Evolutionary conservation across 2,888 invertebrate genomes (phyloP).

Genomic region (Serrognathus titanus): DNA sequence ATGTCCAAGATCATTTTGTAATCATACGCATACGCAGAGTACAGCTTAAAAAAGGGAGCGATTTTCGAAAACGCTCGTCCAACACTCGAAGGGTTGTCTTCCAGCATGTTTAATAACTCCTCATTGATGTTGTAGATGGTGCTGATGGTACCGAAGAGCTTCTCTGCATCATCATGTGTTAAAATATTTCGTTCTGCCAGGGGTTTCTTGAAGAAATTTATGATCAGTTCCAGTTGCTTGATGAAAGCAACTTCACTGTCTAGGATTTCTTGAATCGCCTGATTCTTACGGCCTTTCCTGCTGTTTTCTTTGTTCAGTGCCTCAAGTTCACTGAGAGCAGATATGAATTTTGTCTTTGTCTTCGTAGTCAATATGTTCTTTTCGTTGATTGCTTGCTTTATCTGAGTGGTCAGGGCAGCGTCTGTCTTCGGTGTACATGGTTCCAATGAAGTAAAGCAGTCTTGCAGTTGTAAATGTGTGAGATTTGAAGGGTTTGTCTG

Average conservation of each 20-base stretch:
- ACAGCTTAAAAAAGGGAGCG: constrained; percentile 74
- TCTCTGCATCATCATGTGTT: constrained; percentile 50
- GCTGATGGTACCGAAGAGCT: constrained; percentile 62
- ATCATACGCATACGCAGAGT: constrained; percentile 73
- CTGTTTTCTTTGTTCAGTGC: constrained; percentile 35
- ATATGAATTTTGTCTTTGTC: constrained; percentile 59
- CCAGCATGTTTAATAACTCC: constrained; percentile 58
- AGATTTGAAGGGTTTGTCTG: too few relatives aligned
- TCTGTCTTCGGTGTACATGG: constrained; percentile 57
- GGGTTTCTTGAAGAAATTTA: constrained; percentile 62
- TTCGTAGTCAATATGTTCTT: constrained; percentile 61
- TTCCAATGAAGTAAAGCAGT: neutral
- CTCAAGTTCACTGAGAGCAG: constrained; percentile 53
- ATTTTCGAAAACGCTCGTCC: constrained; percentile 65
- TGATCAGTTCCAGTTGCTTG: constrained; percentile 62
- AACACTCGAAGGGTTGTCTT: constrained; percentile 56
- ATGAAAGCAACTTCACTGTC: constrained; percentile 68
- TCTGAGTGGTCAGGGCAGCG: constrained; percentile 56
- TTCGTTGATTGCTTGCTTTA: constrained; percentile 59
- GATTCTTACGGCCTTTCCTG: constrained; percentile 44
- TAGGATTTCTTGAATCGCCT: constrained; percentile 66
- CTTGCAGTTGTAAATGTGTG: too few relatives aligned
- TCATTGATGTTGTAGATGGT: constrained; percentile 62
- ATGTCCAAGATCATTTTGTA: constrained; percentile 62
- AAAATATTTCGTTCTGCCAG: constrained; percentile 52